Evolutionary conservation across 2,797 vertebrate species (phyloP).

Genomic region (Heterohyrax brucei): DNA sequence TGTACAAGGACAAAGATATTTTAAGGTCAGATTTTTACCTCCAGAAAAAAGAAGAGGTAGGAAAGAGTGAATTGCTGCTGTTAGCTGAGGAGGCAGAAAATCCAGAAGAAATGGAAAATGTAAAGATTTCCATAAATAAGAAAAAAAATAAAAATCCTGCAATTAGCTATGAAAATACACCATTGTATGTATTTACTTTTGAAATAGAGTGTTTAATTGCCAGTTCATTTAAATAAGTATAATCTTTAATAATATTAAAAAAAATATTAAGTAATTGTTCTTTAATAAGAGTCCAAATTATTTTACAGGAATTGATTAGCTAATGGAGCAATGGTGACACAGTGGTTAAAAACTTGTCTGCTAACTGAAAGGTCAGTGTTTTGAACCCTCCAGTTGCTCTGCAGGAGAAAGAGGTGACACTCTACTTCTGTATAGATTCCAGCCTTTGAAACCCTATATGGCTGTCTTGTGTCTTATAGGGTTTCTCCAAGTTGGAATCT

Average conservation of each 20-base stretch:
- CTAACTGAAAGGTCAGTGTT: background rate
- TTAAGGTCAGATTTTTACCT: background rate
- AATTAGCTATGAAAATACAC: background rate
- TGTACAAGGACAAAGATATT: background rate
- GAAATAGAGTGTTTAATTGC: background rate
- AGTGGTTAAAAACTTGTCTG: background rate
- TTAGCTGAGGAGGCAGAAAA: background rate
- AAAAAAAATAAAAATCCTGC: background rate
- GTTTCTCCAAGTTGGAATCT: too few species aligned
- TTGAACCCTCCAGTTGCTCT: background rate
- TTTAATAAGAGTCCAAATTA: constrained; percentile 1
- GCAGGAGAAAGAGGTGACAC: background rate
- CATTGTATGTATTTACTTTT: background rate
- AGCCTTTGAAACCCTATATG: background rate
- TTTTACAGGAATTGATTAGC: background rate
- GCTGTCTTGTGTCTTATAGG: too few species aligned
- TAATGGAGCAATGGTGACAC: background rate
- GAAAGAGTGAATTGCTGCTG: background rate
- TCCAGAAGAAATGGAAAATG: constrained; percentile 5
- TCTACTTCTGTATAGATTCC: background rate
- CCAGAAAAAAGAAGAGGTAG: background rate
- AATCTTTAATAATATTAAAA: background rate
- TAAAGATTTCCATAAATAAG: background rate
- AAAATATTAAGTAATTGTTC: background rate
- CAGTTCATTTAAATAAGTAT: background rate